phyloP scores from a whole-genome alignment of 2,797 vertebrate species.

The Tapirus indicus region DNA sequence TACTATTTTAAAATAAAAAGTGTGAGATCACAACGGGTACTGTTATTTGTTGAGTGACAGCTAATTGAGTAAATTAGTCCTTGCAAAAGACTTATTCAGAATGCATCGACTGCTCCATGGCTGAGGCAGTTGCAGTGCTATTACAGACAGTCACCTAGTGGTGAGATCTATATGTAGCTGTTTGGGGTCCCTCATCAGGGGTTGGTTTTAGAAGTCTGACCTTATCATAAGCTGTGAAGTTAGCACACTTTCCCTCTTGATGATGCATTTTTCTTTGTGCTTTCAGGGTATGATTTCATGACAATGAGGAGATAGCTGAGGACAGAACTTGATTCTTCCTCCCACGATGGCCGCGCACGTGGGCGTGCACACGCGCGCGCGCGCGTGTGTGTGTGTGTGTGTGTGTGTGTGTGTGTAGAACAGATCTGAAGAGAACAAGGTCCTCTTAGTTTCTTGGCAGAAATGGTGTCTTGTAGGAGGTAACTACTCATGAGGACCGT shows the following conservation, averaged over 20 bases:
- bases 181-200: not conserved
- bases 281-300: not conserved
- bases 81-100: not conserved
- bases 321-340: not conserved
- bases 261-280: not conserved
- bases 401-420: not conserved
- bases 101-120: not conserved
- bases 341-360: not conserved
- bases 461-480: not conserved
- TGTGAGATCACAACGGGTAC: not conserved
- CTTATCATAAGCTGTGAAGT: not conserved
- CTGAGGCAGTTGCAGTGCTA: not conserved
- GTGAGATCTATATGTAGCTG: not conserved
- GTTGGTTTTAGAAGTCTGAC: not conserved
- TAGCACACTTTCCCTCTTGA: not conserved
- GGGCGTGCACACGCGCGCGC: too few species aligned
- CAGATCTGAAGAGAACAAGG: not conserved
- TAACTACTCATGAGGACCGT: not conserved
- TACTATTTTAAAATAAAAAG: not conserved
- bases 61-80: not conserved
- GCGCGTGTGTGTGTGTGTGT: not conserved
- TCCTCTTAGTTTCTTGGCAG: not conserved
- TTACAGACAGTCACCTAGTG: not conserved
- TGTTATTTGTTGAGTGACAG: not conserved
- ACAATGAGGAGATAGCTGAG: not conserved